These are phyloP conservation scores for Nemopilema nomurai DNA, from an alignment of 30 jellyfish, hydroid and myxozoan species.

Conservation along the genomic window DNA sequence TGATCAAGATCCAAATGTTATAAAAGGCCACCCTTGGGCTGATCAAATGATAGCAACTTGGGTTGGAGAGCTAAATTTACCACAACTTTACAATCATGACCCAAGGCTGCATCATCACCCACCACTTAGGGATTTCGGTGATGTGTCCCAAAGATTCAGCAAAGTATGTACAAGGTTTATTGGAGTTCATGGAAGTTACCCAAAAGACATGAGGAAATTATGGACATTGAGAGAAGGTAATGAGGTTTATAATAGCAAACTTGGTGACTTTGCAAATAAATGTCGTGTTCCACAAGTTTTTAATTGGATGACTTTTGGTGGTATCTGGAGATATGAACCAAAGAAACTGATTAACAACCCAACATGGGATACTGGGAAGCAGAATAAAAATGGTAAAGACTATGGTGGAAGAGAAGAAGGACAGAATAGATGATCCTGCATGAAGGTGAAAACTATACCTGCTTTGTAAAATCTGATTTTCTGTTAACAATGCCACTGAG, in stretches of 20 bases:
- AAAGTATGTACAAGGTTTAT: slow-evolving; percentile 63
- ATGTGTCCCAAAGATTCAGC: slow-evolving; percentile 29
- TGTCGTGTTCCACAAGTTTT: slow-evolving; percentile 15
- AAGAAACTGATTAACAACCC: slow-evolving; percentile 63
- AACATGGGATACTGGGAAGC: slow-evolving; percentile 63
- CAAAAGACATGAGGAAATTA: slow-evolving; percentile 49
- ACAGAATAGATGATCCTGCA: neutral
- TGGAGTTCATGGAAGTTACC: slow-evolving; percentile 88
- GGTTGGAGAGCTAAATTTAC: slow-evolving; percentile 45
- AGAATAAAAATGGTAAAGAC: slow-evolving; percentile 34
- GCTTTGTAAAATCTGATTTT: no score
- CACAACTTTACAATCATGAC: slow-evolving; percentile 58
- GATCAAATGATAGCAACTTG: slow-evolving; percentile 73
- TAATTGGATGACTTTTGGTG: slow-evolving; percentile 40
- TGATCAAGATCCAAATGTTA: slow-evolving; percentile 44
- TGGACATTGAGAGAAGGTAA: slow-evolving; percentile 54
- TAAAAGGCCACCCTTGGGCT: slow-evolving; percentile 70
- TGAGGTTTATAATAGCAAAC: neutral
- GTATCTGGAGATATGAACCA: slow-evolving; percentile 68
- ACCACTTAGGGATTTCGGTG: slow-evolving; percentile 32
- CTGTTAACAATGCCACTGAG: no score
- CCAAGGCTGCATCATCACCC: slow-evolving; percentile 86
- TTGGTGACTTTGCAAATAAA: neutral
- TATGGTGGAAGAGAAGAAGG: slow-evolving; percentile 51
- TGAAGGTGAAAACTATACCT: neutral